A percentile compares a stretch with the other conserved stretches of the same genome.
These are phyloP conservation scores for Toxonevra muliebris DNA, from an alignment of 2,888 invertebrate genomes.

Conservation along the genomic window DNA sequence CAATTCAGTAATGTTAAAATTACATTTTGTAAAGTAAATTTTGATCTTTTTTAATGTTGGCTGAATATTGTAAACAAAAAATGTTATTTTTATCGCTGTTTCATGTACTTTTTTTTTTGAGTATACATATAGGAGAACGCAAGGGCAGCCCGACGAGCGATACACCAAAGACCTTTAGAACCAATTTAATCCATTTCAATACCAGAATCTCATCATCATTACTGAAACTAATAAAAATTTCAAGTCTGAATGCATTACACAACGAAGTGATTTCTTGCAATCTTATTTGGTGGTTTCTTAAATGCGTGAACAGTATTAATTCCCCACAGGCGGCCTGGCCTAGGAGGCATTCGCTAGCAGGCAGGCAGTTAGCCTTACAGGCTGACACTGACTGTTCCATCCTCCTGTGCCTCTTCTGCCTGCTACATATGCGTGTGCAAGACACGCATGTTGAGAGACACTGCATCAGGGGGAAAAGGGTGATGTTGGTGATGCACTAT, in stretches of 20 bases:
- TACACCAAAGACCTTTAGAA: neutral
- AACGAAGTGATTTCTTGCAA: slow-evolving; percentile 5
- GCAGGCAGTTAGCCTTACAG: too few relatives aligned
- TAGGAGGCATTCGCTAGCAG: neutral
- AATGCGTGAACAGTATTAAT: slow-evolving; percentile 32
- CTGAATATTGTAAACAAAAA: too few relatives aligned
- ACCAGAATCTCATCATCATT: slow-evolving; percentile 19
- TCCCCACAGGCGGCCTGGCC: slow-evolving; percentile 28
- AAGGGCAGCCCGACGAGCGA: too few relatives aligned
- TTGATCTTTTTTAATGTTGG: too few relatives aligned
- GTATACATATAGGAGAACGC: too few relatives aligned
- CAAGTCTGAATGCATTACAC: slow-evolving; percentile 11
- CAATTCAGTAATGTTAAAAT: too few relatives aligned
- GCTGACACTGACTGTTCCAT: too few relatives aligned
- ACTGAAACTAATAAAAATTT: slow-evolving; percentile 21
- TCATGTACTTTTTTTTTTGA: too few relatives aligned
- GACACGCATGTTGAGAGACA: too few relatives aligned
- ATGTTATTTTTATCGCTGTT: too few relatives aligned
- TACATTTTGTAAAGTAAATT: too few relatives aligned
- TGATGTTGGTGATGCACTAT: slow-evolving; percentile 5
- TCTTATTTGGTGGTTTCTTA: neutral
- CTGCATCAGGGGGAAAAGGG: neutral
- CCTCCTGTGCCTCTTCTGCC: neutral
- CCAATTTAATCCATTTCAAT: slow-evolving; percentile 15
- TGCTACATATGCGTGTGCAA: neutral